phyloP scores from a whole-genome alignment of 2,113 vertebrate species.

The Mola mola region DNA sequence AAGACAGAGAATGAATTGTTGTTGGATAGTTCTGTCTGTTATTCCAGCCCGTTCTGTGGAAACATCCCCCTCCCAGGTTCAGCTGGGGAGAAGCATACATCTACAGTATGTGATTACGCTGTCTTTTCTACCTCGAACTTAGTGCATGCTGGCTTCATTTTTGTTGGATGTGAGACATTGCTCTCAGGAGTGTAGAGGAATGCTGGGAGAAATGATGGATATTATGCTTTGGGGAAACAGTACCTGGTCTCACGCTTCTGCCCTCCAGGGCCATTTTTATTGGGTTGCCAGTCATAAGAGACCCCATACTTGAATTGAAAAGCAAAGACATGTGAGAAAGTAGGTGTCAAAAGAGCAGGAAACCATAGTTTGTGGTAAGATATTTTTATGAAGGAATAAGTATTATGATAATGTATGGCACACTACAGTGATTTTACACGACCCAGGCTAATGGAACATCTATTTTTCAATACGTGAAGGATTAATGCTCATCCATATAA shows the following conservation, averaged over 20 bases:
- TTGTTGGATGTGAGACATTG: constrained; percentile 50
- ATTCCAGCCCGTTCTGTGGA: constrained; percentile 52
- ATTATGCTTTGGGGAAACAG: constrained; percentile 59
- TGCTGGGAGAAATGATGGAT: constrained; percentile 51
- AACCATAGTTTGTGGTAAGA: not conserved
- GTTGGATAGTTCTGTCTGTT: constrained; percentile 53
- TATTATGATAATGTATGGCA: too few species aligned
- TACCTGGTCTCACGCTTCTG: constrained; percentile 60
- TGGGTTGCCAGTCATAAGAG: constrained; percentile 40
- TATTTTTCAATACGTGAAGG: not conserved
- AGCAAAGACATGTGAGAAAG: constrained; percentile 47
- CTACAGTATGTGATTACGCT: constrained; percentile 57
- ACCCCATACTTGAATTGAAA: constrained; percentile 45
- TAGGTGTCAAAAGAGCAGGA: not conserved
- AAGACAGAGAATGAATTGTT: constrained; percentile 36
- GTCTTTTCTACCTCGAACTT: constrained; percentile 41
- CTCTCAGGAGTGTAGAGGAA: constrained; percentile 37
- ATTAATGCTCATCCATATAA: too few species aligned
- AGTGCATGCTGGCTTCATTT: constrained; percentile 37
- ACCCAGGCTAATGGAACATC: not conserved
- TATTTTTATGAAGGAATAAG: not conserved
- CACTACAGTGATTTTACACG: not conserved
- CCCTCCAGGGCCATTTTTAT: constrained; percentile 42
- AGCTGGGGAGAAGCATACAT: constrained; percentile 53
- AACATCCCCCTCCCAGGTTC: constrained; percentile 44